Evolutionary conservation across 1,140 invertebrate species (phyloP).

Genomic region (Dysdera silvatica): DNA sequence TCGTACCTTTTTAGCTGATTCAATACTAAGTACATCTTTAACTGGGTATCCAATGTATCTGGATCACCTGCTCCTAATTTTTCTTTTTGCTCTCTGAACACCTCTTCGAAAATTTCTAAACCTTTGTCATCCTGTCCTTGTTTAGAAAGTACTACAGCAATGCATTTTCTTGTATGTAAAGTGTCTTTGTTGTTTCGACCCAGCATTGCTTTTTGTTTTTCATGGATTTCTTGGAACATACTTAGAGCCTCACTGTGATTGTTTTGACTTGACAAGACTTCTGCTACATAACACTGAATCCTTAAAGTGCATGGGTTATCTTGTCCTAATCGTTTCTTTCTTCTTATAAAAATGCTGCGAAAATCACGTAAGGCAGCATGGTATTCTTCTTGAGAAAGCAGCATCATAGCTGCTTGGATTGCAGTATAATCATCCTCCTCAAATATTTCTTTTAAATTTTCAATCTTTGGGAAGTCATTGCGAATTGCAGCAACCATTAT

Average conservation of each 20-base stretch:
- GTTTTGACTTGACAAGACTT: not conserved
- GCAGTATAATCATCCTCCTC: not conserved
- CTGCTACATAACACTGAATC: constrained; percentile 15
- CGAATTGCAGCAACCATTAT: constrained; percentile 7
- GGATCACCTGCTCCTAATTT: constrained; percentile 33
- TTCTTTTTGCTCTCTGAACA: constrained; percentile 31
- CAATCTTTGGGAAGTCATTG: constrained; percentile 3
- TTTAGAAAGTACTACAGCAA: constrained; percentile 33
- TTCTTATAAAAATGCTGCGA: constrained; percentile 14
- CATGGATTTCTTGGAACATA: constrained; percentile 26
- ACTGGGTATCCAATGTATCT: constrained; percentile 29
- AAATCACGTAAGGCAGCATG: constrained; percentile 15
- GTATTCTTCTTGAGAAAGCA: constrained; percentile 20
- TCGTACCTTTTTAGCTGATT: constrained; percentile 29
- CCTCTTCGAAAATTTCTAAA: constrained; percentile 31
- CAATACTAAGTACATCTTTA: constrained; percentile 33
- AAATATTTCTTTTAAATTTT: constrained; percentile 2
- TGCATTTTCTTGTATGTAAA: constrained; percentile 29
- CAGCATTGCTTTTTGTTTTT: constrained; percentile 28
- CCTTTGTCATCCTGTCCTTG: constrained; percentile 36
- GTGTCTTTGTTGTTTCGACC: constrained; percentile 32
- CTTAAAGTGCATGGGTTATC: constrained; percentile 24
- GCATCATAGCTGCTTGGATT: not conserved
- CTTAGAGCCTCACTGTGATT: constrained; percentile 32
- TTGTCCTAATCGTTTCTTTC: constrained; percentile 20